Conservation (phyloP, 2,797 vertebrate species). For the Masticophis lateralis region DNA sequence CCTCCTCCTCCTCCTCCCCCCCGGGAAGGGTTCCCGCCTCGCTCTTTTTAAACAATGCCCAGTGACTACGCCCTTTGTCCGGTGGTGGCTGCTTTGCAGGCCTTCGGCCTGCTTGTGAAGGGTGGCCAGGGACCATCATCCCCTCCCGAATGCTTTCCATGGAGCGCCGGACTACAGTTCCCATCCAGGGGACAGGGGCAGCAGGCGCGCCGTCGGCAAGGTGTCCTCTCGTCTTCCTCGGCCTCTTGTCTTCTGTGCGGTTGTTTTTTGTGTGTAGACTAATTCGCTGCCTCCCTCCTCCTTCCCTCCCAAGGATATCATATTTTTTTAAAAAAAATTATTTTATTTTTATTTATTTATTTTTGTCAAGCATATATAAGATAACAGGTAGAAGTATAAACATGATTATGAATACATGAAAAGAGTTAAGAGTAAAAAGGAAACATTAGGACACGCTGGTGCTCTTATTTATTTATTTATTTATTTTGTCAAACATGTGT, state of each 20-base stretch:
- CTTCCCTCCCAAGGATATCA: too few species aligned
- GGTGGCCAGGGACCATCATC: not conserved
- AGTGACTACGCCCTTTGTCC: not conserved
- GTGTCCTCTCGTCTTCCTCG: not conserved
- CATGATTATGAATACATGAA: too few species aligned
- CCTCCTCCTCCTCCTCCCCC: rapidly evolving
- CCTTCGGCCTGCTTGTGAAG: not conserved
- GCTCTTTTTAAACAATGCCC: not conserved
- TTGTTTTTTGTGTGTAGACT: not conserved
- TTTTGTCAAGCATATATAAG: too few species aligned
- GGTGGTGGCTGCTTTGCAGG: not conserved
- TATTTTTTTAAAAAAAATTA: too few species aligned
- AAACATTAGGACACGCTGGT: too few species aligned
- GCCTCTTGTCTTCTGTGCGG: not conserved
- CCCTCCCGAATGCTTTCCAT: not conserved
- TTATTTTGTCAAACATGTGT: too few species aligned
- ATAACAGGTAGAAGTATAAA: too few species aligned
- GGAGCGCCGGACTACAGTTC: not conserved
- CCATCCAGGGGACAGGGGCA: not conserved
- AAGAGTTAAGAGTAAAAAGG: too few species aligned
- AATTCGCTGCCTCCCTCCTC: not conserved
- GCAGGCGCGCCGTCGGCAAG: not conserved
- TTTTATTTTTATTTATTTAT: too few species aligned
- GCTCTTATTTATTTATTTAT: too few species aligned
- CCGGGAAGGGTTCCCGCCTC: not conserved